Base-by-base conservation (phyloP, 37 sponge, comb jelly and placozoan genomes). In the Oopsacas minuta region DNA sequence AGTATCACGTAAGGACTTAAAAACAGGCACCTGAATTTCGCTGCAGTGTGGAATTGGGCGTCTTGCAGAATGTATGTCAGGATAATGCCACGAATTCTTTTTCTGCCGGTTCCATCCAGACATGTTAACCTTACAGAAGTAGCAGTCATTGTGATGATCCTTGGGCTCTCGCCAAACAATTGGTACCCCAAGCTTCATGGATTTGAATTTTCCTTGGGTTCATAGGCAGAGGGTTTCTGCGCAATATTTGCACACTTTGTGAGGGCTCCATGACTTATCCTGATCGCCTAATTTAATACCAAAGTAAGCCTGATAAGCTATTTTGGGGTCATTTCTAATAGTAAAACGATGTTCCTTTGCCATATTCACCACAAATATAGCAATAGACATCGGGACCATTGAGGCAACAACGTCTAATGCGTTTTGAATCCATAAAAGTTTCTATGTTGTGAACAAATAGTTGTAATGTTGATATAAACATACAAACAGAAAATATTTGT, bases 301-400 rank as follows among this genome's bases (percentile, higher is more conserved):
- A 61, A 61, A 61, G 30, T 61, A 61, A 61, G 7, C 75, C 28
- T 32, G 30, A 61, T 61, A 61, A 3, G 75, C 20, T 12, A 7
- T 61, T 12, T 61, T 61, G 28, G 28, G 28, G 30, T 32, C 22
- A 20, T 61, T 34, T 32, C 32, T 20, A n/a, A 61, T 61, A 61
- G 75, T 32, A 32, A 20, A 32, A 25, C 7, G 22, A 25, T 61
- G 75, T 61, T 61, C 75, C 28, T 61, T 61, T 61, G 75, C 32
- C 28, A n/a, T 61, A 25, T 61, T 61, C 75, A n/a, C 75, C 75
- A 61, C 75, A 61, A 61, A 61, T 61, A n/a, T 61, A 61, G 75
- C 75, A 61, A 61, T 32, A 25, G 1, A 25, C 75, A 12, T 61
- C 75, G 5, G 75, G 75, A n/a, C 28, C 1, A n/a, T 61, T 61